phyloP scores from a whole-genome alignment of 2,113 vertebrate genomes.

The Guaruba guarouba region DNA sequence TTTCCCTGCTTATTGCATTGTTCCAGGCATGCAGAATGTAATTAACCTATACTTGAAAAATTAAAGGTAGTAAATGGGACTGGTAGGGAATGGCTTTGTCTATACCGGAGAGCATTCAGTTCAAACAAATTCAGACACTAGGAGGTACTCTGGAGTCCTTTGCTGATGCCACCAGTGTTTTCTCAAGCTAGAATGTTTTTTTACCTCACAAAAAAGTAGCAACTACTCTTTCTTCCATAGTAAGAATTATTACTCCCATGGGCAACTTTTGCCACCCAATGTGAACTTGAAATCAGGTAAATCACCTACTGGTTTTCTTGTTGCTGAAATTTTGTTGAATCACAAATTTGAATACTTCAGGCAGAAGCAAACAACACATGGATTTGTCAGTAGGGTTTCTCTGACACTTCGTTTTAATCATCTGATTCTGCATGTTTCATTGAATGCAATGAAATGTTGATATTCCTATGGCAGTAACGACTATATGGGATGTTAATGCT shows the following conservation, averaged over 20 bases:
- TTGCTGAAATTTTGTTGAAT: background rate
- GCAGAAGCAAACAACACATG: background rate
- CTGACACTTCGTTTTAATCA: background rate
- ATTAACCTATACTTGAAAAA: background rate
- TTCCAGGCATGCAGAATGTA: background rate
- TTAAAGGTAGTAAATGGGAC: background rate
- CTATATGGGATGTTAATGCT: background rate
- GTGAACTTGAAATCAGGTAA: background rate
- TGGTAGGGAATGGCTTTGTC: background rate
- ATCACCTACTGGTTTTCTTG: background rate
- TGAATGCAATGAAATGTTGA: background rate
- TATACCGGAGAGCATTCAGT: background rate
- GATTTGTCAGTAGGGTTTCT: background rate
- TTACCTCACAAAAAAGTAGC: background rate
- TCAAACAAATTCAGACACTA: background rate
- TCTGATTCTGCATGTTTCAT: background rate
- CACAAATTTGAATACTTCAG: background rate
- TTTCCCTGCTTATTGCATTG: background rate
- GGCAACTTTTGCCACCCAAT: background rate
- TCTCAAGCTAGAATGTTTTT: background rate
- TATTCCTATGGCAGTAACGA: background rate
- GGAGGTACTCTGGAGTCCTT: background rate
- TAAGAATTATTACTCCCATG: accelerated
- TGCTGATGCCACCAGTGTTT: background rate
- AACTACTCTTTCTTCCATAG: background rate